Evolutionary conservation across 2,797 vertebrate species (phyloP).

Genomic region (Vireo griseus): DNA sequence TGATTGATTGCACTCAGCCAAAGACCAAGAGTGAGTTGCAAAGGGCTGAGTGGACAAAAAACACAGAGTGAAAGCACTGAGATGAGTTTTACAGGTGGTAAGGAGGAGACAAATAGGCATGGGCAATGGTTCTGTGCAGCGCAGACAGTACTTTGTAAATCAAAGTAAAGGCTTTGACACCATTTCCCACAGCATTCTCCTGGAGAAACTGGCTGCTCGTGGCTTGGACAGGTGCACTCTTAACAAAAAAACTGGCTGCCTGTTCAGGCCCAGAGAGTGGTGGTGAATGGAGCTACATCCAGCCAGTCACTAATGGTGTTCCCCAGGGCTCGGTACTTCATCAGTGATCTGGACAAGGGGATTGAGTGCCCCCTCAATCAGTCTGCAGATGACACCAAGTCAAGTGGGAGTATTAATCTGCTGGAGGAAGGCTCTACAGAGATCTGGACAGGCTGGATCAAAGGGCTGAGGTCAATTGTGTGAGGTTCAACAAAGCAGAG

Average conservation of each 20-base stretch:
- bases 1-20: not conserved
- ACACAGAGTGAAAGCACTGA: not conserved
- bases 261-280: not conserved
- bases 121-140: not conserved
- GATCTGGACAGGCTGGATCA: not conserved
- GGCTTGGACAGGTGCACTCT: not conserved
- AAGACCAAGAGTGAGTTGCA: not conserved
- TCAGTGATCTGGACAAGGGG: rapidly evolving
- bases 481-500: not conserved
- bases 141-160: not conserved
- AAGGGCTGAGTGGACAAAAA: not conserved
- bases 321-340: not conserved
- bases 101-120: not conserved
- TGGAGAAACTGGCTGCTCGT: not conserved
- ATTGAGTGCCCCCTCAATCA: not conserved
- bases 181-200: not conserved
- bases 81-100: not conserved
- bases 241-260: not conserved
- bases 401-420: not conserved
- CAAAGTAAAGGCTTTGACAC: not conserved
- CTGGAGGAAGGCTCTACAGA: not conserved
- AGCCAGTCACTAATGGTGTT: not conserved
- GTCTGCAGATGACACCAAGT: not conserved
- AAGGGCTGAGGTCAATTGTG: not conserved
- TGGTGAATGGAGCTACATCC: not conserved